Evolutionary conservation across 1,140 invertebrate species (phyloP).

Genomic region (Philotrypesis tridentata): DNA sequence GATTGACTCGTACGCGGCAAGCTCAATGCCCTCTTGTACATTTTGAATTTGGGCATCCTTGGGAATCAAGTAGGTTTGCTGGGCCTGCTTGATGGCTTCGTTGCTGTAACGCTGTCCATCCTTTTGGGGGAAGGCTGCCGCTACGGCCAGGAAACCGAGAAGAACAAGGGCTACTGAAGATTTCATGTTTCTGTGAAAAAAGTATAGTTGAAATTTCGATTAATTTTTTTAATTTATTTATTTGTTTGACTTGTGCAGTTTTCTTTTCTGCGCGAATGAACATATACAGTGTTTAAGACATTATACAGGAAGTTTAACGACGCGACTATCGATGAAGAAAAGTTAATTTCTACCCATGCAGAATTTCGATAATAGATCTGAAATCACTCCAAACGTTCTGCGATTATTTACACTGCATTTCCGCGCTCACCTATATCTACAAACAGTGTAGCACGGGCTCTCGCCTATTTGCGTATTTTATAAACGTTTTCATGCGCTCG

Average conservation of each 20-base stretch:
- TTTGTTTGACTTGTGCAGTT: too few relatives aligned
- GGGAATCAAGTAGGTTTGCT: slow-evolving; percentile 87
- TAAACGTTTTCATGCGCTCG: not conserved
- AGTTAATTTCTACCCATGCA: too few relatives aligned
- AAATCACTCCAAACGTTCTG: not conserved
- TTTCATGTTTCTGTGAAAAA: slow-evolving; percentile 62
- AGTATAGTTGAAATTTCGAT: not conserved
- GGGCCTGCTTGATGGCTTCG: slow-evolving; percentile 89
- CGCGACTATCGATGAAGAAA: too few relatives aligned
- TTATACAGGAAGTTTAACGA: too few relatives aligned
- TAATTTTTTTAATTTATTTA: too few relatives aligned
- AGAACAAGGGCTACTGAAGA: slow-evolving; percentile 66
- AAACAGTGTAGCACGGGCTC: not conserved
- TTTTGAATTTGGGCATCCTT: slow-evolving; percentile 90
- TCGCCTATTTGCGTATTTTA: not conserved
- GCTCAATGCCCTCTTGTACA: slow-evolving; percentile 88
- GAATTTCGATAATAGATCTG: too few relatives aligned
- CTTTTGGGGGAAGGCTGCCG: slow-evolving; percentile 78
- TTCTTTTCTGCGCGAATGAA: too few relatives aligned
- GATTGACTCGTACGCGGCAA: slow-evolving; percentile 87
- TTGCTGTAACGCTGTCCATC: slow-evolving; percentile 87
- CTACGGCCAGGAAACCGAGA: slow-evolving; percentile 71
- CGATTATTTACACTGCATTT: not conserved
- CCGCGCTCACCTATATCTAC: not conserved
- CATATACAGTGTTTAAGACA: too few relatives aligned